Evolutionary conservation across 2,888 invertebrate species (phyloP).

Genomic region (Patella caerulea): DNA sequence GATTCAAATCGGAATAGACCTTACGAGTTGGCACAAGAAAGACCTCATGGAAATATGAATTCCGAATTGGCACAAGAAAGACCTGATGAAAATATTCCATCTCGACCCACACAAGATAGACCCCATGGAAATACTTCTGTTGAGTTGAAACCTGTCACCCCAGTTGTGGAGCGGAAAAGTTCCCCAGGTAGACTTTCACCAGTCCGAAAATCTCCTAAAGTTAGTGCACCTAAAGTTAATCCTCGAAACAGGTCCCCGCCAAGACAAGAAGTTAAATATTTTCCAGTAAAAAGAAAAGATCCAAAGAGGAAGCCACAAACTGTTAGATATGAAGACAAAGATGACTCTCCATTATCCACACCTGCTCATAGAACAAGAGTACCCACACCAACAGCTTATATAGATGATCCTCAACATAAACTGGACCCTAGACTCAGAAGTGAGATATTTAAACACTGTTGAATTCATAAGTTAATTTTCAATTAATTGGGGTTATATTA

Average conservation of each 20-base stretch:
- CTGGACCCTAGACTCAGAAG: neutral
- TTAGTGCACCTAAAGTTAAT: slow-evolving; percentile 22
- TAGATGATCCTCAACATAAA: neutral
- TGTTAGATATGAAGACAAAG: slow-evolving; percentile 34
- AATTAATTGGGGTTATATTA: too few relatives aligned
- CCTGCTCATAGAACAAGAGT: slow-evolving; percentile 62
- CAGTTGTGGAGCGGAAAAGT: too few relatives aligned
- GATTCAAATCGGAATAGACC: neutral
- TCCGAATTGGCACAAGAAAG: too few relatives aligned
- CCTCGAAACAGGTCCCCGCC: slow-evolving; percentile 24
- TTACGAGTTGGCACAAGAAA: too few relatives aligned
- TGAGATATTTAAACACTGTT: neutral
- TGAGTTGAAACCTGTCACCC: too few relatives aligned
- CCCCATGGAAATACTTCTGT: too few relatives aligned
- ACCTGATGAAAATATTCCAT: too few relatives aligned
- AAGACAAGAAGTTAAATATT: slow-evolving; percentile 15
- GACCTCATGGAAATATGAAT: too few relatives aligned
- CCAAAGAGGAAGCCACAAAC: slow-evolving; percentile 31
- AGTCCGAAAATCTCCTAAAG: slow-evolving; percentile 9
- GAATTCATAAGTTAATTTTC: too few relatives aligned
- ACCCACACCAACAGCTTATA: slow-evolving; percentile 53
- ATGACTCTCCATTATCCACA: slow-evolving; percentile 58
- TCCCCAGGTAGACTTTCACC: neutral
- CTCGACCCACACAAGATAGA: too few relatives aligned
- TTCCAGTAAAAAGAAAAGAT: slow-evolving; percentile 37